Percentiles rank a stretch among this genome's conserved stretches.
Evolutionary conservation across 1,140 invertebrate genomes (phyloP).

Genomic region (Euura lappo): DNA sequence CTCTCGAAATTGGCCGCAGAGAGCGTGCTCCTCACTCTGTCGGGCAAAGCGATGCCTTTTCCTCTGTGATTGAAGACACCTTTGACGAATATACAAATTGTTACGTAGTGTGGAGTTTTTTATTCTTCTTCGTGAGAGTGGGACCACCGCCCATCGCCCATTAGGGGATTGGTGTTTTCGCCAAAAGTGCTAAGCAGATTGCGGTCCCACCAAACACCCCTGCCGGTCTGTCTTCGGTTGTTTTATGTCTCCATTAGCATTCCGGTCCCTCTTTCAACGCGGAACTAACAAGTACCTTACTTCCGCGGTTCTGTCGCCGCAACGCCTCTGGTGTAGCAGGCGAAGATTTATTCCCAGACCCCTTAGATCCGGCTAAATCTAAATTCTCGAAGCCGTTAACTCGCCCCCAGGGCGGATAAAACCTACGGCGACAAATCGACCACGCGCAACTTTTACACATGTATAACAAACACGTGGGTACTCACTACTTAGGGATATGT

Average conservation of each 20-base stretch:
- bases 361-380: background rate
- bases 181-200: conserved; percentile 13
- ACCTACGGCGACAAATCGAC: background rate
- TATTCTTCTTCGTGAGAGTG: background rate
- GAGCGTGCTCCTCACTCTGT: conserved; percentile 76
- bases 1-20: conserved; percentile 79
- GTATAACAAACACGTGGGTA: background rate
- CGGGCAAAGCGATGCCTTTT: conserved; percentile 64
- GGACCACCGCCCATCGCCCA: background rate
- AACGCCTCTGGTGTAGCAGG: background rate
- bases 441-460: background rate
- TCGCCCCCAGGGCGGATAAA: background rate
- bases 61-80: background rate
- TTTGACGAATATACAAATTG: background rate
- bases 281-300: background rate
- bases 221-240: conserved; percentile 7
- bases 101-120: background rate
- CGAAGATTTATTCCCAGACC: background rate
- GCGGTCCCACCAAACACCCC: background rate
- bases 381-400: conserved; percentile 2
- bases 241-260: conserved; percentile 16
- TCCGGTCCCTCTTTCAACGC: background rate
- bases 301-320: conserved; percentile 2
- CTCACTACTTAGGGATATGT: no score
- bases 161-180: conserved; percentile 7